Conservation (phyloP, 92 coral and sea anemone genomes). For the Bergia sp. region DNA sequence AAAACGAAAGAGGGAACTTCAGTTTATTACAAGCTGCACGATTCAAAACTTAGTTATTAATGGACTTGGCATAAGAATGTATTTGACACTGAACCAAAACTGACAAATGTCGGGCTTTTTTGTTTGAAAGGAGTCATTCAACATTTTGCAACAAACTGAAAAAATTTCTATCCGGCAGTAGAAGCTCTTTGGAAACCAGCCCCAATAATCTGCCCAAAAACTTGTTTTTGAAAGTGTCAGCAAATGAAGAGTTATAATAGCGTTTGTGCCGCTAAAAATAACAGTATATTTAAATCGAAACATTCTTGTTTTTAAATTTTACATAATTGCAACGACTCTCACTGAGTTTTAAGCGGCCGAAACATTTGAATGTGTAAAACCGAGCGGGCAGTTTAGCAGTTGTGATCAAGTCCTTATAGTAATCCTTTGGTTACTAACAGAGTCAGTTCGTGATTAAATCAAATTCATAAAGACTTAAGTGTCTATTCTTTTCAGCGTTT, state of each 20-base stretch:
- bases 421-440: slow-evolving; percentile 9
- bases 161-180: not conserved
- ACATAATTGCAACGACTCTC: not conserved
- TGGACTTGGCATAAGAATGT: slow-evolving; percentile 21
- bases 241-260: not conserved
- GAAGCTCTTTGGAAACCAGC: not conserved
- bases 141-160: not conserved
- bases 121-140: not conserved
- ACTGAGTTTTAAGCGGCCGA: not conserved
- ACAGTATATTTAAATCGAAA: not conserved
- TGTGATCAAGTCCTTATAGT: not conserved
- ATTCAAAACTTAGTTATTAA: slow-evolving; percentile 34
- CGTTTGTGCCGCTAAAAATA: not conserved
- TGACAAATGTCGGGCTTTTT: not conserved
- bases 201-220: not conserved
- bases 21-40: slow-evolving; percentile 44
- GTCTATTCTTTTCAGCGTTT: slow-evolving; percentile 1
- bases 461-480: not conserved
- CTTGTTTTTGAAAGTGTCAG: not conserved
- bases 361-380: not conserved
- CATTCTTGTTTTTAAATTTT: not conserved
- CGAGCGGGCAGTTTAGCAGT: not conserved
- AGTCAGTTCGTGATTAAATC: slow-evolving; percentile 9
- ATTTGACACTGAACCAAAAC: slow-evolving; percentile 11
- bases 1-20: not conserved